Base-by-base conservation (phyloP, 2,797 vertebrate species). In the Siniperca undulata region DNA sequence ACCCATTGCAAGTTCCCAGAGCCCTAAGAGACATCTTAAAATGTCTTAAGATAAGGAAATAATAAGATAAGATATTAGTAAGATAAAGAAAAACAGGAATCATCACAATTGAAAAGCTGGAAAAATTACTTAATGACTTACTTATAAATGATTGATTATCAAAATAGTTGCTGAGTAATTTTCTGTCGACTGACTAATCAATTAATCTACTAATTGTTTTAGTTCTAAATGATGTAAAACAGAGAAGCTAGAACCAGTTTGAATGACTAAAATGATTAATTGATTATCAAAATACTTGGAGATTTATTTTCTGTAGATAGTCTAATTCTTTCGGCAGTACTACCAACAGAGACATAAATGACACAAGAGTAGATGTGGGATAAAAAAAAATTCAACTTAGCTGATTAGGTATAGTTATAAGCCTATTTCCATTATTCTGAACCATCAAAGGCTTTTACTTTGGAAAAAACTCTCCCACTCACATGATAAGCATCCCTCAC, bases 381-480 rank as follows among this genome's bases (percentile, higher is more conserved):
- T 58, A 27, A 30, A 67, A 30, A 67, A 52, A 74, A 71, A 75
- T 19, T 70, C n/a, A 68, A 48, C 19, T 7, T 13, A 10, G 3
- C 77, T 73, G 36, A 75, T 78, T 70, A 55, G 40, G 74, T 70
- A 2, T 16, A 52, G 36, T 53, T 22, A 20, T 12, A 60, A 56
- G 27, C 42, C 50, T 16, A 17, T 50, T 44, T 53, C 16, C 40
- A 52, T 78, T 44, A 82, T 82, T 76, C 77, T 81, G 76, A 64
- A 53, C 71, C 61, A 69, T 62, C 58, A 72, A 79, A 62, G 50
- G 68, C 75, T 79, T 76, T 84, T 78, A 88, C 68, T 85, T 83
- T 61, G 8, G 27, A 67, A 74, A 82, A 74, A 46, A 42, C 36
- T 66, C 79, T 81, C 82, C 71, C 74, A 70, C 84, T 60, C 71